Conservation (phyloP, 2,797 vertebrate species). For the Hoplostethus mediterraneus region DNA sequence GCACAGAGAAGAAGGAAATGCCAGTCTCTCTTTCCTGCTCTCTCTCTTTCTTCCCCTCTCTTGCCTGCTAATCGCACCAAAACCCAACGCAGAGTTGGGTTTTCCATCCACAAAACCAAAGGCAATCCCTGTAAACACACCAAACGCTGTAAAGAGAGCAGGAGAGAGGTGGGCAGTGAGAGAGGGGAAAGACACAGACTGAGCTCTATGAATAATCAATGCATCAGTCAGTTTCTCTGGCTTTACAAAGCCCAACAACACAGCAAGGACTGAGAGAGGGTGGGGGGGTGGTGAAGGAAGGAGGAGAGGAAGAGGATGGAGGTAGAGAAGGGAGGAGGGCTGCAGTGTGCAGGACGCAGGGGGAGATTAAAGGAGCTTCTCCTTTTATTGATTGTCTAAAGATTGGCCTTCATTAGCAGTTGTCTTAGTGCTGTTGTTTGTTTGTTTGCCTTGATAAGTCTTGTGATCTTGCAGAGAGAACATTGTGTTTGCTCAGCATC, state of each 20-base stretch:
- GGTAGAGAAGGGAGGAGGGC: constrained; percentile 56
- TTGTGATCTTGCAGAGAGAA: constrained; percentile 78
- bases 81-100: constrained; percentile 25
- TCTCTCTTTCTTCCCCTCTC: constrained; percentile 17
- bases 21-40: neutral
- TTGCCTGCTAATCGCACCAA: constrained; percentile 32
- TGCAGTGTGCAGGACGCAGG: constrained; percentile 59
- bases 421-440: constrained; percentile 77
- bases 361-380: constrained; percentile 80
- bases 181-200: constrained; percentile 16
- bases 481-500: constrained; percentile 78
- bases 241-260: constrained; percentile 76
- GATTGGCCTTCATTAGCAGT: constrained; percentile 82
- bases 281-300: constrained; percentile 51
- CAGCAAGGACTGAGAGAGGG: constrained; percentile 62
- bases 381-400: constrained; percentile 80
- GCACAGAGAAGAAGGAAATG: constrained; percentile 37
- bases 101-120: constrained; percentile 30
- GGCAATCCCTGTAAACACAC: constrained; percentile 49
- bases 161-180: constrained; percentile 41
- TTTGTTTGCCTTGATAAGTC: constrained; percentile 81
- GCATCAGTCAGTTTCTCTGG: constrained; percentile 77
- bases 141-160: constrained; percentile 48
- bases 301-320: constrained; percentile 2
- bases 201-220: constrained; percentile 82